A percentile compares a stretch with the other conserved stretches of the same genome.
Conservation (phyloP, 2,113 vertebrate species). For the Neogobius melanostomus region DNA sequence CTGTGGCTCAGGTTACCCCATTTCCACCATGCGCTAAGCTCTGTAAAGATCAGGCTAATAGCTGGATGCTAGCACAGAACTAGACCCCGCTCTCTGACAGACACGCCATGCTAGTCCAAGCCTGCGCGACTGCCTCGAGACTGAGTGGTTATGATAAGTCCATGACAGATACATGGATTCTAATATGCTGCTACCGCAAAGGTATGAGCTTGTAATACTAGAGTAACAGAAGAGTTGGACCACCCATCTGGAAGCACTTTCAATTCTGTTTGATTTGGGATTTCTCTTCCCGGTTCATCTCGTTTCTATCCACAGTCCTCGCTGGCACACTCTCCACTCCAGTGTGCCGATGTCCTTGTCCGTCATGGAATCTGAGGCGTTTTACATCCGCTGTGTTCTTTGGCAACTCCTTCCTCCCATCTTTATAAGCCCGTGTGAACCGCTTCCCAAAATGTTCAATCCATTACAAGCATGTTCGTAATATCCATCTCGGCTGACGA, state of each 20-base stretch:
- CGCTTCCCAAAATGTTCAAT: slow-evolving; percentile 71
- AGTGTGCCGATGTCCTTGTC: slow-evolving; percentile 51
- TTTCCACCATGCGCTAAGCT: slow-evolving; percentile 55
- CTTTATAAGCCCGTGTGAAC: slow-evolving; percentile 67
- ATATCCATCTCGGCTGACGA: slow-evolving; percentile 74
- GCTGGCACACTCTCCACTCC: slow-evolving; percentile 36
- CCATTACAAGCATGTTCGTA: slow-evolving; percentile 77
- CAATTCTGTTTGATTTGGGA: slow-evolving; percentile 43
- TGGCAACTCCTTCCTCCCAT: slow-evolving; percentile 50
- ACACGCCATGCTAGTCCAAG: slow-evolving; percentile 27
- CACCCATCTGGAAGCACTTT: slow-evolving; percentile 44
- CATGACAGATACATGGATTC: slow-evolving; percentile 43
- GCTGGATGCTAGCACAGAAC: slow-evolving; percentile 30
- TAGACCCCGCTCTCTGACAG: slow-evolving; percentile 34
- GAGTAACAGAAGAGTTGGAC: slow-evolving; percentile 43
- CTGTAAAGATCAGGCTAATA: slow-evolving; percentile 40
- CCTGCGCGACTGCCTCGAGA: slow-evolving; percentile 41
- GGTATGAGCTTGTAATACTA: slow-evolving; percentile 29
- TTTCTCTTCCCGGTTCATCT: slow-evolving; percentile 34
- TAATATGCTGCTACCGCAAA: slow-evolving; percentile 30
- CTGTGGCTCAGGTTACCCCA: slow-evolving; percentile 39
- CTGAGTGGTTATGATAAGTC: slow-evolving; percentile 51
- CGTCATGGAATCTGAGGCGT: slow-evolving; percentile 61
- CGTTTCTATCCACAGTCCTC: slow-evolving; percentile 27
- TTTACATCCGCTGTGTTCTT: slow-evolving; percentile 61